Conservation (phyloP, 2,888 invertebrate species). For the Epicampocera succincta region DNA sequence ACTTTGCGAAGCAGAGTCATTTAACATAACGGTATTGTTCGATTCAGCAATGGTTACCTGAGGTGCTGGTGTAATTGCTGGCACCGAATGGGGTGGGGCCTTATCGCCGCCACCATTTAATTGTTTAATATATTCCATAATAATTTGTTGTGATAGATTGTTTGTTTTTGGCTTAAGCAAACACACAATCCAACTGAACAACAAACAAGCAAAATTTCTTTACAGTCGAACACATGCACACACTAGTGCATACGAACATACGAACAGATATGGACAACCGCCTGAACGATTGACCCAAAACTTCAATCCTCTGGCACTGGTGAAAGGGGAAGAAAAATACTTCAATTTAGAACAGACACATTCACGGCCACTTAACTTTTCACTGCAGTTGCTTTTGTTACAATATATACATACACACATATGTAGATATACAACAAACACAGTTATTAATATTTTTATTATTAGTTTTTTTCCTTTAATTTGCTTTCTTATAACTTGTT, state of each 20-base stretch:
- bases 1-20: slow-evolving; percentile 79
- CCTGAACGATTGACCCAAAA: slow-evolving; percentile 24
- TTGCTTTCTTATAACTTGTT: neutral
- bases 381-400: neutral
- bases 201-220: slow-evolving; percentile 13
- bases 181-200: slow-evolving; percentile 17
- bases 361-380: slow-evolving; percentile 44
- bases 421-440: too few species aligned
- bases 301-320: neutral
- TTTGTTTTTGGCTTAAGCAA: slow-evolving; percentile 55
- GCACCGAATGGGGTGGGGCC: slow-evolving; percentile 54
- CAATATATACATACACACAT: too few species aligned
- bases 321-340: neutral
- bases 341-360: slow-evolving; percentile 28
- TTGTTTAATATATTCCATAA: slow-evolving; percentile 64
- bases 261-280: neutral
- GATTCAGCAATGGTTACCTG: slow-evolving; percentile 56
- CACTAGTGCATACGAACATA: neutral
- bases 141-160: slow-evolving; percentile 46
- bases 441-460: neutral
- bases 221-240: neutral
- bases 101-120: slow-evolving; percentile 54
- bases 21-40: slow-evolving; percentile 46
- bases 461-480: neutral
- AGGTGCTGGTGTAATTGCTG: slow-evolving; percentile 27